phyloP scores from a whole-genome alignment of 1,140 invertebrate species.

The Radopholus similis region DNA sequence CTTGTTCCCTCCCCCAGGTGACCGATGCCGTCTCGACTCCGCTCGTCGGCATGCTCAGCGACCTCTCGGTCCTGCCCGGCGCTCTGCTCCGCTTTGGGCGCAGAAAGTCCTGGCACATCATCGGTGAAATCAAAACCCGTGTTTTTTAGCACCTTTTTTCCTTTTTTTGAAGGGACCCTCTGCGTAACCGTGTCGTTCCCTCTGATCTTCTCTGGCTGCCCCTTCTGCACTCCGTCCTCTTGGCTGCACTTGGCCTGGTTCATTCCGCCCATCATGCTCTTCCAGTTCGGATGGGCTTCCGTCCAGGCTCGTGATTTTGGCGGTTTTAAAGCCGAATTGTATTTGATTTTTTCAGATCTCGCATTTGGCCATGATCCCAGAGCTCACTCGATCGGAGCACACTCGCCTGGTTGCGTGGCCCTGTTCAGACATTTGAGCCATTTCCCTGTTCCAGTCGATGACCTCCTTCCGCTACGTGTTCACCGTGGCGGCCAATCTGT shows the following conservation, averaged over 20 bases:
- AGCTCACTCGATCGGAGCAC: constrained; percentile 37
- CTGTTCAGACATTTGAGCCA: background rate
- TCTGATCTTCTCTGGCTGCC: constrained; percentile 80
- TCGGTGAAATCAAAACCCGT: constrained; percentile 72
- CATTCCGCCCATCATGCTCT: constrained; percentile 80
- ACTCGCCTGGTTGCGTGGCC: constrained; percentile 41
- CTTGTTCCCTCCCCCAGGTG: constrained; percentile 63
- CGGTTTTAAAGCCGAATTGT: no score
- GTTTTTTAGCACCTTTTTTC: background rate
- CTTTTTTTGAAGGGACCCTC: constrained; percentile 68
- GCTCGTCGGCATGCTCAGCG: constrained; percentile 80
- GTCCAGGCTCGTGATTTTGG: no score
- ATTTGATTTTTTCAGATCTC: no score
- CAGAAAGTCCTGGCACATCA: constrained; percentile 84
- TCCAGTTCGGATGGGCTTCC: constrained; percentile 92
- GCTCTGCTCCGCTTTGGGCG: constrained; percentile 71
- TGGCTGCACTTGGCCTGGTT: constrained; percentile 81
- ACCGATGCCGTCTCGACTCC: constrained; percentile 83
- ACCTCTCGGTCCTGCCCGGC: constrained; percentile 66
- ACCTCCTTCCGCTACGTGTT: constrained; percentile 45
- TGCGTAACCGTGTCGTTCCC: constrained; percentile 78
- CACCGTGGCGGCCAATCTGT: constrained; percentile 51
- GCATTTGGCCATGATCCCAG: constrained; percentile 82
- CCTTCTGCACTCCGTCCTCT: constrained; percentile 67
- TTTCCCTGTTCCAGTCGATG: constrained; percentile 5